These are phyloP conservation scores for Leptodactylus fuscus DNA, from an alignment of 2,113 vertebrate species.

Conservation along the genomic window DNA sequence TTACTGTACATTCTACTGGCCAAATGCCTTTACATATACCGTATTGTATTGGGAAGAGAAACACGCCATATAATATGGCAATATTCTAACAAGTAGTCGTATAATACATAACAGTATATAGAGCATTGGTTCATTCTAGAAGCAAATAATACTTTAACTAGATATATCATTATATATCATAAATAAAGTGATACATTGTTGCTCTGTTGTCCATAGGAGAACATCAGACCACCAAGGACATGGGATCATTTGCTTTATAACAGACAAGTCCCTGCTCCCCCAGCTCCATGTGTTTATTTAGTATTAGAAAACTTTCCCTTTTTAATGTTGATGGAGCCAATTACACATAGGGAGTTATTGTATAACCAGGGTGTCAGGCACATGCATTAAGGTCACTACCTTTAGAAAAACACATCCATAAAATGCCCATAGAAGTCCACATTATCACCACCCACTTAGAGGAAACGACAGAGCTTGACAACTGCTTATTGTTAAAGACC, in stretches of 20 bases:
- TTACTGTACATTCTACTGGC: too few relatives aligned
- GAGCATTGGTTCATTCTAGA: too few relatives aligned
- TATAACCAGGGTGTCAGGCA: conserved; percentile 10
- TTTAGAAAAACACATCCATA: conserved; percentile 48
- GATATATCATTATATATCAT: too few relatives aligned
- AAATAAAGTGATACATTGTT: neutral
- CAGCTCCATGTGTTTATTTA: neutral
- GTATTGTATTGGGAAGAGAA: too few relatives aligned
- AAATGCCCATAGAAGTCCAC: conserved; percentile 59
- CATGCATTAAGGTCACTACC: neutral
- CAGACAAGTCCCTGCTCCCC: neutral
- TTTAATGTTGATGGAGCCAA: neutral
- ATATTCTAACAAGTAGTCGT: neutral
- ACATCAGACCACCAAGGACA: conserved; percentile 14
- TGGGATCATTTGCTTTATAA: neutral
- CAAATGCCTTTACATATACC: too few relatives aligned
- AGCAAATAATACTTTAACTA: too few relatives aligned
- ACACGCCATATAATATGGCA: neutral
- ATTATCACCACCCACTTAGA: conserved; percentile 68
- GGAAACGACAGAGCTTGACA: conserved; percentile 64
- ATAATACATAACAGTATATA: too few relatives aligned
- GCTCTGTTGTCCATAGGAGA: neutral
- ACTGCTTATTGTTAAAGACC: conserved; percentile 62
- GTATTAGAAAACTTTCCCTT: neutral
- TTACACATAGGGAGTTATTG: neutral